A percentile compares a stretch with the other conserved stretches of the same genome.
Evolutionary conservation across 1,140 invertebrate genomes (phyloP).

Genomic region (Nasonia longicornis): DNA sequence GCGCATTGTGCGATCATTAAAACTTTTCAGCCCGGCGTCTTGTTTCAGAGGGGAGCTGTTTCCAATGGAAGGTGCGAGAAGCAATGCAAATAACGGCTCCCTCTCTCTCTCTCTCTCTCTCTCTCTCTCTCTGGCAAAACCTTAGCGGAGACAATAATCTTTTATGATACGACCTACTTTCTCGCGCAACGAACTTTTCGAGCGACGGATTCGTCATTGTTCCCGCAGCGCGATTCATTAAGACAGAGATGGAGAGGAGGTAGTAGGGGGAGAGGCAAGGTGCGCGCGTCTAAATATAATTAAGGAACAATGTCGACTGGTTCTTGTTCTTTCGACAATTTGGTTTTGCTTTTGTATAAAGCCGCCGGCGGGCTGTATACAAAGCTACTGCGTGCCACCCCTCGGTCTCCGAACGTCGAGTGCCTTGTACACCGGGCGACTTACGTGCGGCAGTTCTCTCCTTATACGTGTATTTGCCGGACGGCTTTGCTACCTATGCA

Average conservation of each 20-base stretch:
- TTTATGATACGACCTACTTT: slow-evolving; percentile 38
- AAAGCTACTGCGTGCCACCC: background rate
- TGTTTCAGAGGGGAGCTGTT: background rate
- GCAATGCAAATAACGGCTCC: background rate
- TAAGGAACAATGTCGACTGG: slow-evolving; percentile 31
- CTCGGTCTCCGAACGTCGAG: background rate
- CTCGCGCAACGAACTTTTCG: slow-evolving; percentile 10
- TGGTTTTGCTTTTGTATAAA: slow-evolving; percentile 12
- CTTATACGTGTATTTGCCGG: background rate
- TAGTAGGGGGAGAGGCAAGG: background rate
- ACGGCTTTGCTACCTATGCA: background rate
- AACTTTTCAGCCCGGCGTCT: background rate
- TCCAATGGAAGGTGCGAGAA: background rate
- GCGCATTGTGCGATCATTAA: background rate
- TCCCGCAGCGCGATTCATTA: slow-evolving; percentile 16
- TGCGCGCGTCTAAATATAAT: slow-evolving; percentile 33
- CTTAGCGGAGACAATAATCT: slow-evolving; percentile 31
- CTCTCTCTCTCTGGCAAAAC: background rate
- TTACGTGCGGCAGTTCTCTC: background rate
- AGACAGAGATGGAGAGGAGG: background rate
- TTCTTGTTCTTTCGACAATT: slow-evolving; percentile 34
- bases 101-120: too few species aligned
- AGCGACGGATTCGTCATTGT: slow-evolving; percentile 23
- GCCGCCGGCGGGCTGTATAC: background rate
- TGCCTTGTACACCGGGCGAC: background rate